These are phyloP conservation scores for Ataeniobius toweri DNA, from an alignment of 2,797 vertebrate genomes.

Conservation along the genomic window DNA sequence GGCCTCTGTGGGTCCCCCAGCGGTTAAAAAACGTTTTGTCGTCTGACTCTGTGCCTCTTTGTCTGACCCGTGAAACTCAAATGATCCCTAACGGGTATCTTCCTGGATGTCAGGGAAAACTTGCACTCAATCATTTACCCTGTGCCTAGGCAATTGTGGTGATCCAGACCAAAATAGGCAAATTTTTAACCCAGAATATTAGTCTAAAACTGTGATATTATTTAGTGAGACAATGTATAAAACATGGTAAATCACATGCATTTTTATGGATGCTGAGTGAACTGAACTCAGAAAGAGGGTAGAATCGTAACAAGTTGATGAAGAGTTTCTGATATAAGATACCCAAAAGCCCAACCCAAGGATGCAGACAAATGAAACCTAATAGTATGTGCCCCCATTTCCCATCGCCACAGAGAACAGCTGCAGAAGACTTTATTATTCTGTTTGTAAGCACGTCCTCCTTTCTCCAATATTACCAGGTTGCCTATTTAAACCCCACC, in stretches of 20 bases:
- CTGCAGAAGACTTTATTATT: constrained; percentile 55
- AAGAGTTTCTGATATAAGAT: constrained; percentile 54
- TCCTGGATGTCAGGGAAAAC: constrained; percentile 22
- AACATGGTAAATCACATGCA: constrained; percentile 42
- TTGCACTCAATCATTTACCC: constrained; percentile 27
- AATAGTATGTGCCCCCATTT: constrained; percentile 45
- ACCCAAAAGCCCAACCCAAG: constrained; percentile 48
- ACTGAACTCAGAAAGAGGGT: constrained; percentile 11
- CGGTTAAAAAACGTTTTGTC: constrained; percentile 30
- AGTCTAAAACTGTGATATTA: constrained; percentile 54
- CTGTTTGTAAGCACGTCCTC: constrained; percentile 45
- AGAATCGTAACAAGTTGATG: constrained; percentile 31
- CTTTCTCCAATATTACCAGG: constrained; percentile 44
- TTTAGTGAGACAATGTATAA: constrained; percentile 26
- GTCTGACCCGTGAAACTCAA: constrained; percentile 15
- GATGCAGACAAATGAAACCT: constrained; percentile 63
- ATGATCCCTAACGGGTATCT: not conserved
- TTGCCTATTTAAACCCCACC: constrained; percentile 62
- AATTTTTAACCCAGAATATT: constrained; percentile 44
- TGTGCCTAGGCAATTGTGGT: constrained; percentile 14
- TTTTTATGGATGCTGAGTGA: constrained; percentile 23
- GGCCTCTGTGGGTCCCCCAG: constrained; percentile 27
- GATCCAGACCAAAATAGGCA: constrained; percentile 38
- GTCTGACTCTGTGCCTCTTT: constrained; percentile 30
- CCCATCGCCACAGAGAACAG: constrained; percentile 62